Evolutionary conservation across 2,797 vertebrate species (phyloP).

Genomic region (Sternarchorhynchus goeldii): DNA sequence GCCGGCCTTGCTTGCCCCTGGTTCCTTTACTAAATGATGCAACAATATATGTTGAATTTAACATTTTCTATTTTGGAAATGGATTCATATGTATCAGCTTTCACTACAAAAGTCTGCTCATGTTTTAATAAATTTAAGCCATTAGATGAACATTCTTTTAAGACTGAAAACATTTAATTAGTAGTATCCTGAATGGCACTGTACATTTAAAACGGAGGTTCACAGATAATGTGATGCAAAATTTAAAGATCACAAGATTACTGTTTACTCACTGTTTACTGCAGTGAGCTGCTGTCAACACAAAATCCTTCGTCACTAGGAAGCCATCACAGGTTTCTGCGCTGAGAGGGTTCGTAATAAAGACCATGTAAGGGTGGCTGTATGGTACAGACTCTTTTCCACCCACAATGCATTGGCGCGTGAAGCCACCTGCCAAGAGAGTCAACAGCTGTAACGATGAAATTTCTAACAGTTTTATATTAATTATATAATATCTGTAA

Average conservation of each 20-base stretch:
- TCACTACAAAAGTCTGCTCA: too few species aligned
- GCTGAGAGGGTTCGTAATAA: fast-evolving
- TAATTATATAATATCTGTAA: too few species aligned
- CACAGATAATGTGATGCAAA: not conserved
- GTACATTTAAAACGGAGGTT: not conserved
- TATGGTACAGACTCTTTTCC: constrained; percentile 46
- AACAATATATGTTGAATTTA: too few species aligned
- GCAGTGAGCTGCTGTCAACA: constrained; percentile 71
- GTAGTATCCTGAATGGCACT: too few species aligned
- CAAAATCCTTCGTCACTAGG: constrained; percentile 66
- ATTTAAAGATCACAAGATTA: not conserved
- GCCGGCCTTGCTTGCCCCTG: too few species aligned
- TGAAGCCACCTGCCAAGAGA: constrained; percentile 22
- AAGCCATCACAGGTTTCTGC: constrained; percentile 45
- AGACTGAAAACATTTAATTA: too few species aligned
- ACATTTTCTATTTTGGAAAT: too few species aligned
- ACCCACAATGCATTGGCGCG: constrained; percentile 49
- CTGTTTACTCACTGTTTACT: constrained; percentile 45
- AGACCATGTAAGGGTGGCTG: constrained; percentile 67
- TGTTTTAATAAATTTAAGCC: too few species aligned
- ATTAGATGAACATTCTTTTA: too few species aligned
- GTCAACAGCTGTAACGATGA: not conserved
- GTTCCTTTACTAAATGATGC: too few species aligned
- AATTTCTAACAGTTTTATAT: too few species aligned
- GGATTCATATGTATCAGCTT: too few species aligned